These are phyloP conservation scores for Tyto alba DNA, from an alignment of 2,113 vertebrate genomes.

Conservation along the genomic window DNA sequence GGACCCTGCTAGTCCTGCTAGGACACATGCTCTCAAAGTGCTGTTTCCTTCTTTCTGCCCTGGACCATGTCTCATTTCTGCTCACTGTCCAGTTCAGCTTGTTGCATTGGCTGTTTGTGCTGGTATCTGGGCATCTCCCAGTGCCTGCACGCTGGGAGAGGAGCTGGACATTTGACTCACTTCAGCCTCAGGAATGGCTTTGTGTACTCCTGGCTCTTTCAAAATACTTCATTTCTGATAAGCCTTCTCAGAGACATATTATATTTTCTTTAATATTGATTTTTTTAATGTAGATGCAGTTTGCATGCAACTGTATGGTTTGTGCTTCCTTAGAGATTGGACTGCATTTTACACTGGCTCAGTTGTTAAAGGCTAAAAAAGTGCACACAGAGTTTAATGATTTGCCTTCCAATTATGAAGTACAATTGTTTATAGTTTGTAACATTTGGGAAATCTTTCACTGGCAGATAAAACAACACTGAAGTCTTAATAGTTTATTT, in stretches of 20 bases:
- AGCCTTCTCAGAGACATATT: not conserved
- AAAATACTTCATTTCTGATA: not conserved
- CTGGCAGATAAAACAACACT: not conserved
- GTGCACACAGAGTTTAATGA: not conserved
- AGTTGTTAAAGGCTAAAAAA: not conserved
- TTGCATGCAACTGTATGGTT: not conserved
- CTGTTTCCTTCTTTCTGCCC: not conserved
- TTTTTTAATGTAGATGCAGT: not conserved
- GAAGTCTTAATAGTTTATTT: not conserved
- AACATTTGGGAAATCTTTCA: not conserved
- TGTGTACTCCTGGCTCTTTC: not conserved
- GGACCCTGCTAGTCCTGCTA: not conserved
- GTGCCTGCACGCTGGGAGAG: not conserved
- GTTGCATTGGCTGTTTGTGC: not conserved
- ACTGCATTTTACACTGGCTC: not conserved
- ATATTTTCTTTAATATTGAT: not conserved
- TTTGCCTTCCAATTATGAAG: not conserved
- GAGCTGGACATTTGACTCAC: not conserved
- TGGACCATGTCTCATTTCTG: not conserved
- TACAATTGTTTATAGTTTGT: not conserved
- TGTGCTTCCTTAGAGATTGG: not conserved
- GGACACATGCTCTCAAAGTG: not conserved
- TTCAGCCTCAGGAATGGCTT: not conserved
- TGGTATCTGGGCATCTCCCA: not conserved
- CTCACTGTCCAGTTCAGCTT: not conserved